Evolutionary conservation across 2,797 vertebrate genomes (phyloP).

Genomic region (Lutjanus argentimaculatus): DNA sequence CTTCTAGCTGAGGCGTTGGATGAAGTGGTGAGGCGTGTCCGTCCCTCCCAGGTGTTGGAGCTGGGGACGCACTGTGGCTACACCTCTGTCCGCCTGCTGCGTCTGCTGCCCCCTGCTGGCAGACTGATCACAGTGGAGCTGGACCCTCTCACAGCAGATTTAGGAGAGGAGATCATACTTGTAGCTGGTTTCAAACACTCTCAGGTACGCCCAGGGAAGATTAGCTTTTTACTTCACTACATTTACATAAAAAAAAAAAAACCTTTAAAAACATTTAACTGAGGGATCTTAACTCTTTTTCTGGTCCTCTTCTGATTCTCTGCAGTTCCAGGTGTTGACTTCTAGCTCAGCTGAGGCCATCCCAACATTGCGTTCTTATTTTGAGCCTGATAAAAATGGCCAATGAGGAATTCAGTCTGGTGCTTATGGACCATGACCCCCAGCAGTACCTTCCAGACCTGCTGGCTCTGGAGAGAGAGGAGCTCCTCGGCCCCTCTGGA

Average conservation of each 20-base stretch:
- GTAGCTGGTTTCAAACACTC: constrained; percentile 83
- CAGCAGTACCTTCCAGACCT: constrained; percentile 78
- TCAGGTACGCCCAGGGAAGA: constrained; percentile 66
- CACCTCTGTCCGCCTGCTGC: constrained; percentile 77
- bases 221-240: neutral
- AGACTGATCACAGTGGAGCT: constrained; percentile 80
- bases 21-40: constrained; percentile 57
- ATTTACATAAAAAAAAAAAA: no score
- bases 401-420: constrained; percentile 59
- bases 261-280: neutral
- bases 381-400: constrained; percentile 27
- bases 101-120: constrained; percentile 75
- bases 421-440: constrained; percentile 83
- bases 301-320: neutral
- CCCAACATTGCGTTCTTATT: constrained; percentile 36
- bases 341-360: constrained; percentile 77
- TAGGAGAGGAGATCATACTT: constrained; percentile 83
- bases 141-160: constrained; percentile 76
- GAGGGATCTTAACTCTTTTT: neutral
- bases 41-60: constrained; percentile 71
- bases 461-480: constrained; percentile 68
- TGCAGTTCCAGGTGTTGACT: constrained; percentile 82
- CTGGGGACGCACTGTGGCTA: constrained; percentile 84
- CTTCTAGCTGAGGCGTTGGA: constrained; percentile 71
- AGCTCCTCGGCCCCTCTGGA: constrained; percentile 67